A percentile compares a stretch with the other conserved stretches of the same genome.
These are phyloP conservation scores for Patiria pectinifera DNA, from an alignment of 53 echinoderm and acorn worm species.

Conservation along the genomic window DNA sequence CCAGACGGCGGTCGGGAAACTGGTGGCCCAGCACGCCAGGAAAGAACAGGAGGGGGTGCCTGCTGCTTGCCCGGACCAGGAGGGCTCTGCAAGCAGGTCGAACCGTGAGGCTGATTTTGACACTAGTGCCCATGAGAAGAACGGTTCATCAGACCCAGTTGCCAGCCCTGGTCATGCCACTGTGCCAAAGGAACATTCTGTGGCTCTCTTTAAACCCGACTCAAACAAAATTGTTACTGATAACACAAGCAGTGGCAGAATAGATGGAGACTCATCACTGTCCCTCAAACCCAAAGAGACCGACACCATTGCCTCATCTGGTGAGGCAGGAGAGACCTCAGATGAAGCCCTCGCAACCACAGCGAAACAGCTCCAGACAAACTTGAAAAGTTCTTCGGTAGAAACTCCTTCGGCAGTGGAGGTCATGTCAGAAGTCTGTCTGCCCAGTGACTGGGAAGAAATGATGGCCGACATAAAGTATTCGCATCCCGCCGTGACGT, in stretches of 20 bases:
- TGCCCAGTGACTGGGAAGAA: constrained; percentile 45
- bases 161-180: not conserved
- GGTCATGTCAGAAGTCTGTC: not conserved
- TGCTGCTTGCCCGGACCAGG: not conserved
- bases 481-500: constrained; percentile 54
- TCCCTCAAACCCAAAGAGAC: not conserved
- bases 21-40: constrained; percentile 51
- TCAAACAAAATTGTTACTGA: not conserved
- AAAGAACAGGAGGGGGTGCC: not conserved
- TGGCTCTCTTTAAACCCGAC: not conserved
- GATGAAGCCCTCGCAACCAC: not conserved
- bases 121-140: not conserved
- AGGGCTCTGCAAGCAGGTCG: not conserved
- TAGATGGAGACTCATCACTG: not conserved
- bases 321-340: not conserved
- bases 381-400: not conserved
- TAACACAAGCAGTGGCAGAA: not conserved
- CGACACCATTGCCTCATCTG: not conserved
- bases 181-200: not conserved
- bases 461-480: constrained; percentile 63
- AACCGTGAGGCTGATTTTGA: no score
- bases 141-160: not conserved
- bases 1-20: constrained; percentile 40
- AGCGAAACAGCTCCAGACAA: not conserved
- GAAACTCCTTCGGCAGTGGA: constrained; percentile 1